Evolutionary conservation across 2,888 invertebrate genomes (phyloP).

Genomic region (Criorhina ranunculi): DNA sequence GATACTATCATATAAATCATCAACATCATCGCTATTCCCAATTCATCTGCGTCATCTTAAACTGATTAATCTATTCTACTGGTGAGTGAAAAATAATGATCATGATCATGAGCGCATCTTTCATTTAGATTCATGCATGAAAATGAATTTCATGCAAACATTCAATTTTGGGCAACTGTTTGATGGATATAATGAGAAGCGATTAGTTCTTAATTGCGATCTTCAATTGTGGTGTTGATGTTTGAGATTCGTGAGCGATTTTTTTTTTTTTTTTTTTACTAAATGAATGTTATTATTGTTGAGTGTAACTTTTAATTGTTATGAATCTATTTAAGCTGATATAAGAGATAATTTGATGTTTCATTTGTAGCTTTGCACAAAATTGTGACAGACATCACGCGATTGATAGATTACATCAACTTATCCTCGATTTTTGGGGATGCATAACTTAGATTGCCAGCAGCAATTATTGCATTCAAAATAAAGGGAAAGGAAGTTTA

Average conservation of each 20-base stretch:
- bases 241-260: background rate
- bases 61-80: slow-evolving; percentile 26
- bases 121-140: slow-evolving; percentile 1
- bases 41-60: slow-evolving; percentile 18
- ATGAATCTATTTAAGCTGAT: background rate
- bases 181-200: slow-evolving; percentile 16
- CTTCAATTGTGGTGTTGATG: background rate
- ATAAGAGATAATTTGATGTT: slow-evolving; percentile 7
- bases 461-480: background rate
- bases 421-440: background rate
- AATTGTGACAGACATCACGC: background rate
- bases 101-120: slow-evolving; percentile 28
- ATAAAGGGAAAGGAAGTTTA: background rate
- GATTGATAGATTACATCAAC: slow-evolving; percentile 12
- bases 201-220: slow-evolving; percentile 13
- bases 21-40: background rate
- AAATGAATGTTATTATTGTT: background rate
- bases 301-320: slow-evolving; percentile 11
- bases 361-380: slow-evolving; percentile 3
- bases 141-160: slow-evolving; percentile 15
- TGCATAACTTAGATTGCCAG: background rate
- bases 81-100: slow-evolving; percentile 47
- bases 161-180: slow-evolving; percentile 12
- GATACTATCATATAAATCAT: slow-evolving; percentile 31
- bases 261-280: background rate